Evolutionary conservation across 2,888 invertebrate species (phyloP), one percentile per base, ranked within the genome.

Genomic region (Eupithecia inturbata): DNA sequence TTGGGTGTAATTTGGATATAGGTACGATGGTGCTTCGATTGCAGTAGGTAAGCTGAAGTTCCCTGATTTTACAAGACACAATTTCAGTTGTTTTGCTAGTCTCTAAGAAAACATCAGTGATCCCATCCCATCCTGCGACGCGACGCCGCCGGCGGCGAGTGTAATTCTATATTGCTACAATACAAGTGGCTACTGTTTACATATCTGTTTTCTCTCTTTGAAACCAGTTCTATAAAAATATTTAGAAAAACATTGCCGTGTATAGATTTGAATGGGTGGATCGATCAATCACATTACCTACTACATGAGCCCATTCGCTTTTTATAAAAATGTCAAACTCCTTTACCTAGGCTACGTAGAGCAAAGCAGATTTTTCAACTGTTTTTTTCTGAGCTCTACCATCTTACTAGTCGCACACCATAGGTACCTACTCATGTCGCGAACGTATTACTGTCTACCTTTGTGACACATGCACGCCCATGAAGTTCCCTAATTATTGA

Each of bases 181-280:
- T 60, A 80, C 71, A 68, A 75, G 72, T 77, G 62, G 70, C 73
- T 69, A 77, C 78, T 86, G 86, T 86, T 86, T 84, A 82, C 78
- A 75, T 78, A 82, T 75, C 78, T 77, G 78, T 86, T 86, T 82
- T 82, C 77, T 81, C 83, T 70, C 81, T 82, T 77, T 74, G 71
- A 71, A 73, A 57, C 68, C 64, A 73, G 60, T 45, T 74, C 66
- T 71, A 75, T 78, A 79, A 76, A 70, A 66, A 19, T 39, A 39
- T 6, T 36, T 71, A 77, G 57, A 71, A 71, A 74, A 78, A 79
- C 67, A 76, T 68, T 67, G 62, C 49, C 26, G 14, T 79, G 74
- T 78, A 76, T 77, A 74, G 67, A 53, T 82, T 78, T 74, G 78
- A 68, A n/a, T 16, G 9, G 14, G 26, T 16, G 16, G 62, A 31